Base-by-base conservation (phyloP, 2,113 vertebrate genomes). In the Lamprotornis superbus region DNA sequence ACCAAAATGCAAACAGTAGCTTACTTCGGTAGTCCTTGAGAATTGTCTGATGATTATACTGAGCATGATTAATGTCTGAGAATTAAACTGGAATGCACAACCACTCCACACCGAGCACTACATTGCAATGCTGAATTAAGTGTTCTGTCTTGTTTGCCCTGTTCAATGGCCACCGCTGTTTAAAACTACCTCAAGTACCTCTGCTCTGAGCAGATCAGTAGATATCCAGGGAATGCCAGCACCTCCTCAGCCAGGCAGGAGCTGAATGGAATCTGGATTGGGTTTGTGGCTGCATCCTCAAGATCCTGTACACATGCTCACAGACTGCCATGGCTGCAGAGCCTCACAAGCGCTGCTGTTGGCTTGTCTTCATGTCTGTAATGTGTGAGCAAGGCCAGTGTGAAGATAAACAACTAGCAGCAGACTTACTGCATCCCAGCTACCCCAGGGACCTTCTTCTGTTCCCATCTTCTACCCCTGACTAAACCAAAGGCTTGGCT, bases 231-330 rank as follows among this genome's bases (percentile, higher is more conserved):
- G 89, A 86, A 95, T 74, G 86, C 64, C 73, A 64, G 70, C 61
- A 83, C 24, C 44, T 68, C 53, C 40, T 87, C 60, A 93, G 68
- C 25, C 73, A 87, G 52, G 23, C 52, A 93, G 73, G 50, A 89
- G 33, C 47, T 75, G 60, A 91, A 91, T 0, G 3, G 68, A 89
- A 89, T 78, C 19, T 67, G 40, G 15, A 60, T 1, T 75, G 20
- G 3, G 39, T 70, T 68, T 67, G 25, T 22, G 64, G 64, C 77
- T 81, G 44, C 59, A 56, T 28, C 56, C 50, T 20, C 1, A 9
- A 74, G 82, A 74, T 53, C 20, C 42, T 53, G 18, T 21, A 35
- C 7, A 7, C 12, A 3, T 33, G 47, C 55, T 57, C 64, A 76
- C 28, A 25, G 30, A 22, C 30, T 42, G 23, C 10, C 5, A 19